These are phyloP conservation scores for Himalopsyche phryganea DNA, from an alignment of 1,140 invertebrate species.

Conservation along the genomic window DNA sequence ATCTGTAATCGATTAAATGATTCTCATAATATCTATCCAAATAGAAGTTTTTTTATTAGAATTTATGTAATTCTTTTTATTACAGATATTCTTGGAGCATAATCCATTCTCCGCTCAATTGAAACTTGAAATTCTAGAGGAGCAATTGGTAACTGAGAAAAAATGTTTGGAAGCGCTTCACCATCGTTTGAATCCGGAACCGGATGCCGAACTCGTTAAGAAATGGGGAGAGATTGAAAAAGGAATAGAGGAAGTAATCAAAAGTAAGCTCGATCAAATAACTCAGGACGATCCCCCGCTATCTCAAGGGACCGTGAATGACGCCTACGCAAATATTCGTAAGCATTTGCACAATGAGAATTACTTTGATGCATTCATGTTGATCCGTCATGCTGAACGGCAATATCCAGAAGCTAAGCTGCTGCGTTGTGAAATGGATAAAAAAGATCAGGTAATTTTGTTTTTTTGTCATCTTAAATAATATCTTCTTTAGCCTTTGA, in stretches of 20 bases:
- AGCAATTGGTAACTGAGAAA: constrained; percentile 55
- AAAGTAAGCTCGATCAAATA: constrained; percentile 43
- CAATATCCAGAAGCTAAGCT: constrained; percentile 49
- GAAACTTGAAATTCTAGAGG: constrained; percentile 56
- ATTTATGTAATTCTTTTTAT: constrained; percentile 9
- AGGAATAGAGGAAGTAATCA: constrained; percentile 41
- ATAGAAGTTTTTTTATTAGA: constrained; percentile 11
- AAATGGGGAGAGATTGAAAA: constrained; percentile 48
- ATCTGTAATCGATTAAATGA: too few relatives aligned
- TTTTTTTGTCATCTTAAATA: background rate
- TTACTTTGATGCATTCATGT: constrained; percentile 48
- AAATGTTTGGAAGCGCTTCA: constrained; percentile 58
- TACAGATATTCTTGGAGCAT: constrained; percentile 63
- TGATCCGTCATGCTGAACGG: constrained; percentile 47
- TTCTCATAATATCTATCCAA: background rate
- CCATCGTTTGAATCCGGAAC: constrained; percentile 49
- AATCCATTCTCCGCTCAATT: constrained; percentile 71
- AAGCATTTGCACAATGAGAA: constrained; percentile 42
- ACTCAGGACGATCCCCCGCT: constrained; percentile 48
- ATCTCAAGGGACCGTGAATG: constrained; percentile 44
- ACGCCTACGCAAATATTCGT: constrained; percentile 45
- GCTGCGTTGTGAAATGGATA: constrained; percentile 47
- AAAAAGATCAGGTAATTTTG: constrained; percentile 46
- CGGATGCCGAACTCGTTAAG: constrained; percentile 43
- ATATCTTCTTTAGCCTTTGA: too few relatives aligned